Base-by-base conservation (phyloP, 2,888 invertebrate species). In the Nomada lathburiana region DNA sequence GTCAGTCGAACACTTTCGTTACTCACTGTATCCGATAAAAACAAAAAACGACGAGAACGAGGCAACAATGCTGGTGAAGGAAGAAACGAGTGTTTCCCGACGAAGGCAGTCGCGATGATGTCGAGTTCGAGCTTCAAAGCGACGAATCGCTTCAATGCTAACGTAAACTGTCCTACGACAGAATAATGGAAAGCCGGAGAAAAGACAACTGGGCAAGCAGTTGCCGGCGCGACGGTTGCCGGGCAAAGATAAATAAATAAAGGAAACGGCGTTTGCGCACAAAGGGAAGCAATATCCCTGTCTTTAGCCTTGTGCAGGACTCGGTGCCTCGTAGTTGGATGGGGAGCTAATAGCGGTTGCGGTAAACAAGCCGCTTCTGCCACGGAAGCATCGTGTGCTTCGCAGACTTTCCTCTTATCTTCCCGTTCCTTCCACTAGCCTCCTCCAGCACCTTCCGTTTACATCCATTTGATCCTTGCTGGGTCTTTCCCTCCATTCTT, bases 181-280 rank as follows among this genome's bases (percentile, higher is more conserved):
- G 86, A 89, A 89, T 90, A 89, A 90, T 88, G 89, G 87, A 89
- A 88, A 75, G 76, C 71, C 72, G 36, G 77, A 65, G 80, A 78
- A 80, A 81, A 85, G 80, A 83, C 83, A 72, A 76, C 82, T 74
- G 83, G 76, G 77, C 78, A 65, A 75, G 76, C 79, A 80, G 67
- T 13, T 63, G 82, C 72, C 76, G 75, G 70, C 67, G 78, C 76
- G 75, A 71, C 67, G 78, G 83, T 84, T 77, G 82, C 83, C 87
- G 86, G 90, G 89, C 89, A 86, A 90, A 92, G 92, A 92, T 91
- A 92, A 92, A 92, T 92, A 92, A 92, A 91, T 89, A 90, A 89
- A 91, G 90, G 89, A 92, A 92, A 92, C 90, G 90, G 85, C 85
- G 86, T 80, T 83, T 77, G 85, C 73, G 86, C 86, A 90, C 89